Base-by-base conservation (phyloP, 2,113 vertebrate genomes). In the Bambusicola thoracicus region DNA sequence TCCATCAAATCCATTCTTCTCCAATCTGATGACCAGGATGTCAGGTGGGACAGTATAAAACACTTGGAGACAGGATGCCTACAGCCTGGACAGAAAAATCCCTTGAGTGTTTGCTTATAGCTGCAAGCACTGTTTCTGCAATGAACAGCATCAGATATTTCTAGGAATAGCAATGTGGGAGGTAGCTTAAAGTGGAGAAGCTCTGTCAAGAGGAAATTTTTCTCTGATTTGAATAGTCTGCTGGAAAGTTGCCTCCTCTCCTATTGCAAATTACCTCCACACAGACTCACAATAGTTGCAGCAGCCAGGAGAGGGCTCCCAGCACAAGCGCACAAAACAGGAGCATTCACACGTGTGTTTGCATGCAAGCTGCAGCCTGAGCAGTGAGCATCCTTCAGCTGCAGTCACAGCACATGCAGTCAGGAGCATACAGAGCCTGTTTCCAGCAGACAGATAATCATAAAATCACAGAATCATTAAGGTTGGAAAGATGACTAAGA, bases 301-400 rank as follows among this genome's bases (percentile, higher is more conserved):
- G 84, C 87, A 49, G 78, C 96, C 96, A 92, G 76, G 29, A 96
- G 96, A 95, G 95, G 95, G 94, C 88, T 92, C 85, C 65, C 72
- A 2, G 77, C 73, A 44, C 81, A 32, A 38, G 6, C 18, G 6
- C 51, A 61, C 12, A 3, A 48, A 48, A 11, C 36, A 1, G 4
- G 7, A 20, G 5, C 16, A 1, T 24, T 30, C 70, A 24, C 36
- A 48, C 2, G 0, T 1, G 3, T 56, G 41, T 30, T 13, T 11
- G 13, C 16, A 6, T 4, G 77, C 9, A 29, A 68, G 4, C 6
- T 22, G 9, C 10, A 6, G 34, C 29, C 25, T 34, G 21, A 3
- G 44, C 40, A 61, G 0, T 2, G 68, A 75, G 40, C 51, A 25
- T 66, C 80, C 68, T 0, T 0, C 16, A 8, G 30, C 55, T 90